These are phyloP conservation scores for Phaetusa simplex DNA, from an alignment of 2,113 vertebrate genomes.

Conservation along the genomic window DNA sequence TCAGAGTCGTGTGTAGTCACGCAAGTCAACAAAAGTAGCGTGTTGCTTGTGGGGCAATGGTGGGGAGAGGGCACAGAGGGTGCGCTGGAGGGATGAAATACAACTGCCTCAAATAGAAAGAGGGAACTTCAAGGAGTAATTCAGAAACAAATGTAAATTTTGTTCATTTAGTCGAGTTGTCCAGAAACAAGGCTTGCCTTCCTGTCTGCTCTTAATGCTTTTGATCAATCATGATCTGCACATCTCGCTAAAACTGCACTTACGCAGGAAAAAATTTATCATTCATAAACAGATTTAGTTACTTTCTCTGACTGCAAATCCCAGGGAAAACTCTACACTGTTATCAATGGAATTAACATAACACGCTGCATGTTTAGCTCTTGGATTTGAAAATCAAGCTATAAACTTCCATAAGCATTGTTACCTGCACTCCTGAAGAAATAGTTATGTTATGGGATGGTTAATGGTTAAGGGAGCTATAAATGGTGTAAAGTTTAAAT, in stretches of 20 bases:
- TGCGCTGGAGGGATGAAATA: background rate
- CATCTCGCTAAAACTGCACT: background rate
- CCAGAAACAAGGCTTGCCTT: background rate
- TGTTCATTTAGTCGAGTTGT: background rate
- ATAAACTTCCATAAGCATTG: background rate
- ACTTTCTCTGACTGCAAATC: background rate
- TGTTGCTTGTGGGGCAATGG: background rate
- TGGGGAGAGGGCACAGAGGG: background rate
- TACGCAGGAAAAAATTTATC: background rate
- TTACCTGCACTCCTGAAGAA: background rate
- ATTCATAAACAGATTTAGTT: background rate
- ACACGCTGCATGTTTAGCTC: background rate
- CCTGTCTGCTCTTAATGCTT: background rate
- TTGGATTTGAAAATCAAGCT: background rate
- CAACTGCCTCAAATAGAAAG: background rate
- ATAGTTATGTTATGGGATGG: background rate
- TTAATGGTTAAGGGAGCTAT: background rate
- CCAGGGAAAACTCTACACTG: background rate
- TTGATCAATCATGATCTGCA: background rate
- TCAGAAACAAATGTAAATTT: background rate
- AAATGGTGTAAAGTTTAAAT: background rate
- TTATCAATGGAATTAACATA: background rate
- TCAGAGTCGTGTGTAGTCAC: background rate
- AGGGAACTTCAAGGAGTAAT: background rate
- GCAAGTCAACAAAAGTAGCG: background rate